These are phyloP conservation scores for Pelagia noctiluca DNA, from an alignment of 30 jellyfish, hydroid and myxozoan genomes.

Conservation along the genomic window DNA sequence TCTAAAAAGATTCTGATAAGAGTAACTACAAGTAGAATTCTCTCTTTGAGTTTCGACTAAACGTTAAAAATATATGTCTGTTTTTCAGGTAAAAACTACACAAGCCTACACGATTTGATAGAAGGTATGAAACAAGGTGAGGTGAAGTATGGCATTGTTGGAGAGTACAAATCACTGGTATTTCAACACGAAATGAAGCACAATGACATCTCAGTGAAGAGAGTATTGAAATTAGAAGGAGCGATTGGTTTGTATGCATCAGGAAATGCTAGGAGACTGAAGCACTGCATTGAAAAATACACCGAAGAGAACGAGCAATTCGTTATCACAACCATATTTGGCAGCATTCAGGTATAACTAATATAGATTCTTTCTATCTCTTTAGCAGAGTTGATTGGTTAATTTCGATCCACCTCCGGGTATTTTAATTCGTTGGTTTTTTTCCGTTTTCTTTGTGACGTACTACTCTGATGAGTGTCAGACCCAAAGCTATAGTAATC, in stretches of 20 bases:
- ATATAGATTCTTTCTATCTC: too few relatives aligned
- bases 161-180: background rate
- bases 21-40: too few relatives aligned
- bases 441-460: too few relatives aligned
- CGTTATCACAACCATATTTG: background rate
- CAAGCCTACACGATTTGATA: conserved; percentile 3
- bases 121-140: conserved; percentile 3
- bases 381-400: conserved; percentile 6
- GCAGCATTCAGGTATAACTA: background rate
- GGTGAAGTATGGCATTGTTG: conserved; percentile 14
- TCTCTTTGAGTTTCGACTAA: too few relatives aligned
- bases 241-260: conserved; percentile 31
- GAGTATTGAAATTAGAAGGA: background rate
- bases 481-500: too few relatives aligned
- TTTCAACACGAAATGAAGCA: background rate
- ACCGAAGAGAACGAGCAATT: background rate
- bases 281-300: conserved; percentile 18
- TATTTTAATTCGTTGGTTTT: too few relatives aligned
- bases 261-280: conserved; percentile 23
- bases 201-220: background rate
- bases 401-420: too few relatives aligned
- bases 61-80: too few relatives aligned
- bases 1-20: too few relatives aligned
- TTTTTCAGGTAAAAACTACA: conserved; percentile 7
- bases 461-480: too few relatives aligned